Evolutionary conservation across 2,888 invertebrate genomes (phyloP).

Genomic region (Apamea anceps): DNA sequence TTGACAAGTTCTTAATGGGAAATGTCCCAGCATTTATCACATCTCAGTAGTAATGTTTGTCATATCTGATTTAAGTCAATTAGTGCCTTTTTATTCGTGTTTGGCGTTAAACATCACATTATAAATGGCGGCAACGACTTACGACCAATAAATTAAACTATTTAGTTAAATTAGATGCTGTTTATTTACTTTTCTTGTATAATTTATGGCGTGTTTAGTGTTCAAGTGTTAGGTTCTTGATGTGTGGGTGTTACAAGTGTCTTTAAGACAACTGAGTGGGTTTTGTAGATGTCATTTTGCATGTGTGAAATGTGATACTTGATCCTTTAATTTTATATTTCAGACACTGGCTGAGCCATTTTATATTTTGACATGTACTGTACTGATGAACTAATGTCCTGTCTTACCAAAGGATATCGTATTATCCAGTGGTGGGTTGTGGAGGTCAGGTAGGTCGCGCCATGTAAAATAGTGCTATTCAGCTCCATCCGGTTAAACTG

Average conservation of each 20-base stretch:
- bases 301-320: not conserved
- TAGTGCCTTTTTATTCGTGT: constrained; percentile 66
- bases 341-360: no score
- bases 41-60: constrained; percentile 67
- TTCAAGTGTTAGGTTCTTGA: constrained; percentile 50
- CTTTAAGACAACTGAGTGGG: not conserved
- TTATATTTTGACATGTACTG: no score
- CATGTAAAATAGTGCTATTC: no score
- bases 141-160: constrained; percentile 64
- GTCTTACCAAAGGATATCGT: no score
- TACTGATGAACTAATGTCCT: no score
- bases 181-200: constrained; percentile 61
- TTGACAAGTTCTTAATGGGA: constrained; percentile 33
- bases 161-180: constrained; percentile 61
- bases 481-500: no score
- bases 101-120: constrained; percentile 60
- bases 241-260: constrained; percentile 40
- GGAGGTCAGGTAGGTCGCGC: no score
- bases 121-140: constrained; percentile 57
- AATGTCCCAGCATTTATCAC: constrained; percentile 64
- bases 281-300: constrained; percentile 1
- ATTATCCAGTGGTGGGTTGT: no score
- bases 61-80: constrained; percentile 73
- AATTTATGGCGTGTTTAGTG: constrained; percentile 61
- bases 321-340: not conserved